phyloP scores from a whole-genome alignment of 2,888 invertebrate species.

The Eupithecia abbreviata region DNA sequence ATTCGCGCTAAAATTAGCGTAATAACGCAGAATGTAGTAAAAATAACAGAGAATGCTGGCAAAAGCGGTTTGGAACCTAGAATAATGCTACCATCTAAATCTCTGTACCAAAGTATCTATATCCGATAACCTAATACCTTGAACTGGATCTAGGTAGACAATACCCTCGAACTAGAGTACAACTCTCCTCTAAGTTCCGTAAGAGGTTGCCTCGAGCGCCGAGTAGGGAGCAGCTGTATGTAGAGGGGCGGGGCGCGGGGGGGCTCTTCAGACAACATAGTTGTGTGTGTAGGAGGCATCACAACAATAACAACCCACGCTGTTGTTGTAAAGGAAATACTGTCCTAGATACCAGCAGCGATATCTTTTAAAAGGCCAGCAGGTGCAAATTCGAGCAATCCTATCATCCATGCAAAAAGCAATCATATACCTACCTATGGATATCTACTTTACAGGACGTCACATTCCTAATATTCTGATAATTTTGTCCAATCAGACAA shows the following conservation, averaged over 20 bases:
- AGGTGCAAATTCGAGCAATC: not conserved
- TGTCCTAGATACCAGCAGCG: not conserved
- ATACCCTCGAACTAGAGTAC: not conserved
- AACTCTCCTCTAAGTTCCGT: not conserved
- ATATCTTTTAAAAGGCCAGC: not conserved
- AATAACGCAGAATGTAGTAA: too few species aligned
- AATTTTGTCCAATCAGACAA: not conserved
- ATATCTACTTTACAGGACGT: not conserved
- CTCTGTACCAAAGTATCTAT: too few species aligned
- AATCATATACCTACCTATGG: not conserved
- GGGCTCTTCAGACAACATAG: not conserved
- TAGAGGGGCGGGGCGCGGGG: not conserved
- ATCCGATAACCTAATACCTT: not conserved
- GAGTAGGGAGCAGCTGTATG: not conserved
- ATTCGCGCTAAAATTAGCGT: too few species aligned
- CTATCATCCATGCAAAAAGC: not conserved
- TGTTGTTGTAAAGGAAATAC: not conserved
- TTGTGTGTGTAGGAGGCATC: not conserved
- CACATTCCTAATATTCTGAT: not conserved
- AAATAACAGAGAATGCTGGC: too few species aligned
- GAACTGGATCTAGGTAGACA: not conserved
- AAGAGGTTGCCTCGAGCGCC: not conserved
- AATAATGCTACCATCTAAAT: not conserved
- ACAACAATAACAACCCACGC: not conserved
- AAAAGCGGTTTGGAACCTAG: not conserved